Evolutionary conservation across 2,888 invertebrate species (phyloP), one percentile per base, ranked within the genome.

Genomic region (Perizoma affinitatum): DNA sequence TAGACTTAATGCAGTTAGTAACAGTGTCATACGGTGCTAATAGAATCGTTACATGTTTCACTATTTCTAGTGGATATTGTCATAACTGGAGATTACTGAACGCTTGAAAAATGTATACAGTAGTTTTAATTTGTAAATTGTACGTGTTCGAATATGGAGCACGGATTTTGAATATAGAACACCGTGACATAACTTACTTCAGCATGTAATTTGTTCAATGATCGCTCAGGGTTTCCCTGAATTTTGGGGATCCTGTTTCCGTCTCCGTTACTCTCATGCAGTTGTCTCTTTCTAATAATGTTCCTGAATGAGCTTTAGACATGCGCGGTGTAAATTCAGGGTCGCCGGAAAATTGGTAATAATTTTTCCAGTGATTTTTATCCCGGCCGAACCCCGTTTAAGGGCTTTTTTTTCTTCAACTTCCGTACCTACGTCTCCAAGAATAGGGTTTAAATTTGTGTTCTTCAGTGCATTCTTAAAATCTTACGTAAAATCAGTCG

Each of bases 271-370:
- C 69, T 45, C 84, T 58, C 70, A 56, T 57, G 69, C 59, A 47
- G 71, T 68, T 67, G 69, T 87, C 84, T 71, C 79, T 57, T 61
- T 86, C 79, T 69, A 40, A 58, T 70, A 68, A 68, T 78, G 74
- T 87, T 87, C 82, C 84, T 88, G 80, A 90, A 90, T 89, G 87
- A 81, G 76, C 72, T 70, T 77, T 75, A 83, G 73, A 78, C 89
- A 88, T 90, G 90, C 90, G 90, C 90, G 55, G 61, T 82, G 59
- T 56, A 66, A 53, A 60, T 67, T 67, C 67, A 68, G 65, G 66
- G 66, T 66, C 67, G 65, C 51, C 49, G 40, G 64, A 67, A 65
- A 67, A 67, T 69, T 67, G 60, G 62, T 63, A 67, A 69, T 69
- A 69, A 69, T 65, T 69, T 64, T 65, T 54, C 60, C 51, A 49